These are phyloP conservation scores for Cirrhinus mrigala DNA, from an alignment of 2,797 vertebrate genomes.

Conservation along the genomic window DNA sequence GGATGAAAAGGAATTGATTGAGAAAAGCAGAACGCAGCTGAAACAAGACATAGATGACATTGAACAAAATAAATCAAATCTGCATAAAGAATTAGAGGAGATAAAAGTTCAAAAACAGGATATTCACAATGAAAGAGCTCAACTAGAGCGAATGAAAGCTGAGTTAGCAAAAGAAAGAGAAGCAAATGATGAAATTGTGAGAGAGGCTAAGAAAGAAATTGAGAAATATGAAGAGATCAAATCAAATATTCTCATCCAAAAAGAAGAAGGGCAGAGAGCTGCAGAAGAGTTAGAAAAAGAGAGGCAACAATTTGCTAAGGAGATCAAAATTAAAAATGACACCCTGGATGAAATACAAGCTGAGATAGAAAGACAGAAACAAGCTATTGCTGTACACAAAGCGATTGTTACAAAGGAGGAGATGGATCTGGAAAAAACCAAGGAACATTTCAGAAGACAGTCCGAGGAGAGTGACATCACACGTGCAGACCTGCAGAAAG, in stretches of 20 bases:
- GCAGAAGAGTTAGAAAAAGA: slow-evolving; percentile 15
- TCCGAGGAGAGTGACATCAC: neutral
- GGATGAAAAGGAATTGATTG: slow-evolving; percentile 8
- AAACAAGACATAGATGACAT: slow-evolving; percentile 16
- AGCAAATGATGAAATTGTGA: too few relatives aligned
- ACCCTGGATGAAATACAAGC: slow-evolving; percentile 23
- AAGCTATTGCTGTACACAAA: neutral
- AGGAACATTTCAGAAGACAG: slow-evolving; percentile 35
- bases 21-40: slow-evolving; percentile 17
- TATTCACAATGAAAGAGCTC: slow-evolving; percentile 12
- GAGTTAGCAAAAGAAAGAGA: slow-evolving; percentile 27
- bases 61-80: slow-evolving; percentile 23
- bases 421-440: slow-evolving; percentile 29
- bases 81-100: slow-evolving; percentile 24
- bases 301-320: slow-evolving; percentile 23
- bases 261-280: neutral
- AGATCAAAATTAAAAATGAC: slow-evolving; percentile 22
- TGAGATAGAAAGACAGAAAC: slow-evolving; percentile 24
- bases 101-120: slow-evolving; percentile 10
- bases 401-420: slow-evolving; percentile 16
- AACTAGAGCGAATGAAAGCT: slow-evolving; percentile 17
- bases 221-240: too few relatives aligned
- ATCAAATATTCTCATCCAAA: too few relatives aligned
- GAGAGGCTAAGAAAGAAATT: too few relatives aligned
- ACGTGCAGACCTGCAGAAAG: neutral